Evolutionary conservation across 2,113 vertebrate genomes (phyloP), one percentile per base, ranked within the genome.

Genomic region (Coptodon bakossiorum): DNA sequence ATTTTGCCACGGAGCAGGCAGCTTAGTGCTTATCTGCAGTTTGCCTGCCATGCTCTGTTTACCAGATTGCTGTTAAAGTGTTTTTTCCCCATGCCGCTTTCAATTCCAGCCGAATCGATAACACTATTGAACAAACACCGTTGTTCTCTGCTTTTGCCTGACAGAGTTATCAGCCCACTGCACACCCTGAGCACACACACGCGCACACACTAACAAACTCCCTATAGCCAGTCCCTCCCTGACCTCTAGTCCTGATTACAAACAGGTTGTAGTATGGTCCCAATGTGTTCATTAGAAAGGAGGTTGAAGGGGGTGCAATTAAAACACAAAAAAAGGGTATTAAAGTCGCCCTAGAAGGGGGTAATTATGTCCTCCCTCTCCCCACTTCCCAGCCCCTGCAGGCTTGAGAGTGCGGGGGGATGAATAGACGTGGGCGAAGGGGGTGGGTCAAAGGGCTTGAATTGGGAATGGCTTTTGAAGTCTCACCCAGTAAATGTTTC

Each of bases 251-350:
- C 81, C 86, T 86, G 94, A 93, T 95, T 93, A 92, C 94, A 95
- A 92, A 93, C 95, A 86, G 94, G 93, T 91, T 89, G 91, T 76
- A 86, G 94, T 95, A 96, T 95, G 95, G 90, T 91, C 89, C 85
- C 95, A 93, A 94, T 95, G 96, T 95, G 95, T 94, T 95, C 88
- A 90, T 94, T 93, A 95, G 73, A 95, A 95, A 94, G 93, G 86
- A 54, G 88, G 89, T 90, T 40, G 68, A 78, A 91, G 90, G 94
- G 90, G 92, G 92, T 82, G 93, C 95, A 96, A 96, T 96, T 96
- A 96, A 96, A 96, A 95, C 89, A 96, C 95, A 96, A 96, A 96
- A 96, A 96, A 95, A 79, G 91, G 90, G 95, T 92, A 96, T 97
- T 96, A 96, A 96, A 96, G 91, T 92, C 80, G 80, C 93, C 95